Evolutionary conservation across 2,113 vertebrate species (phyloP).

Genomic region (Phoxinus phoxinus): DNA sequence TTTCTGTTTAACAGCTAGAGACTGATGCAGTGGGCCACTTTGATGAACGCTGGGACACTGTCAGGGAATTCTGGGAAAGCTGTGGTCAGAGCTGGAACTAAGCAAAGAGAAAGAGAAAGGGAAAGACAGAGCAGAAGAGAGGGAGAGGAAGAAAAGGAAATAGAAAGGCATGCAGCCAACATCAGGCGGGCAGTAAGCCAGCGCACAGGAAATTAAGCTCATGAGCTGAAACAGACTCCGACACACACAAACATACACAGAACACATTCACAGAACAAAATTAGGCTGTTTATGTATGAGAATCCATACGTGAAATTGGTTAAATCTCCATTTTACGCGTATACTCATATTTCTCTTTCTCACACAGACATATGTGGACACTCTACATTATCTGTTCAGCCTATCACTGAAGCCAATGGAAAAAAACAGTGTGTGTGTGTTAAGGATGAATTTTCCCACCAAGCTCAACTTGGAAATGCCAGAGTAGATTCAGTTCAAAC

Average conservation of each 20-base stretch:
- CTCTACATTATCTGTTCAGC: not conserved
- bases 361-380: not conserved
- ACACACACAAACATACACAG: not conserved
- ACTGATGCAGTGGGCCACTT: conserved; percentile 7
- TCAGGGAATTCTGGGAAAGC: conserved; percentile 38
- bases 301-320: conserved; percentile 31
- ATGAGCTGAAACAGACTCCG: not conserved
- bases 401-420: not conserved
- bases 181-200: conserved; percentile 28
- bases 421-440: not conserved
- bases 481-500: not conserved
- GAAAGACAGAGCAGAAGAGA: not conserved
- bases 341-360: not conserved
- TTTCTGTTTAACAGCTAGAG: conserved; percentile 20
- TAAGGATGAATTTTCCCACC: not conserved
- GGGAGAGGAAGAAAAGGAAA: conserved; percentile 12
- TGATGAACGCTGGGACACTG: conserved; percentile 22
- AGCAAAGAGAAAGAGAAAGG: conserved; percentile 5
- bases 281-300: conserved; percentile 14
- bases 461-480: conserved; percentile 10
- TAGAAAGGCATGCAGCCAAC: conserved; percentile 12
- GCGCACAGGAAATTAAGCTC: conserved; percentile 36
- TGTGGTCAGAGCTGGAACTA: conserved; percentile 15
- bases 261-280: conserved; percentile 29
- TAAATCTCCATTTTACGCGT: conserved; percentile 16